Conservation (phyloP, 1,140 invertebrate genomes). For the Popillia japonica region DNA sequence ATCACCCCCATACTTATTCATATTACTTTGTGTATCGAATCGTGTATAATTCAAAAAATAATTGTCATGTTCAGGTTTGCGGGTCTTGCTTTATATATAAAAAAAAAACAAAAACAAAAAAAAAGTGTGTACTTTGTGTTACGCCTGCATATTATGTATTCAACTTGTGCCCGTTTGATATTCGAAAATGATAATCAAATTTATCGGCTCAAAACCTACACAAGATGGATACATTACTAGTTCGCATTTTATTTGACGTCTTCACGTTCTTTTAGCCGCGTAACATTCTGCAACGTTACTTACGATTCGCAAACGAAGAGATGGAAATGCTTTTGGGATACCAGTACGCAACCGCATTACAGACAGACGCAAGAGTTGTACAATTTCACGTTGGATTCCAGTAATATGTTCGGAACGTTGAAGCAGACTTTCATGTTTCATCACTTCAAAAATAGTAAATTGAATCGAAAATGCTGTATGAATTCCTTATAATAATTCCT, state of each 20-base stretch:
- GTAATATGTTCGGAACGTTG: not conserved
- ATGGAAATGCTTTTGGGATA: conserved; percentile 4
- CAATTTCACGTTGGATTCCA: not conserved
- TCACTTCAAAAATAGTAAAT: not conserved
- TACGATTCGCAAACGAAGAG: not conserved
- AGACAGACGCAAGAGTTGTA: not conserved
- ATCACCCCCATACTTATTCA: no score
- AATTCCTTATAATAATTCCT: no score
- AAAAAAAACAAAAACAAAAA: not conserved
- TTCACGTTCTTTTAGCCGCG: not conserved
- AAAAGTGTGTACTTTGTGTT: not conserved
- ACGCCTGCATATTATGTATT: not conserved
- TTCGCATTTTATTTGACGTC: not conserved
- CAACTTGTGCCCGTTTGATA: no score
- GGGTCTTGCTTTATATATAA: not conserved
- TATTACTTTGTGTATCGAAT: not conserved
- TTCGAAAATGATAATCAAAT: no score
- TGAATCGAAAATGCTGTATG: no score
- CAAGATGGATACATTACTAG: not conserved
- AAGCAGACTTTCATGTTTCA: not conserved
- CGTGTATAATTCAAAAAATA: not conserved
- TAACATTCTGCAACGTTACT: not conserved
- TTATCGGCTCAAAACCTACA: not conserved
- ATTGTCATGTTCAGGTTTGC: not conserved
- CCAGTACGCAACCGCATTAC: not conserved